A percentile compares a stretch with the other conserved stretches of the same genome.
Evolutionary conservation across 2,113 vertebrate species (phyloP).

Genomic region (Cacatua alba): DNA sequence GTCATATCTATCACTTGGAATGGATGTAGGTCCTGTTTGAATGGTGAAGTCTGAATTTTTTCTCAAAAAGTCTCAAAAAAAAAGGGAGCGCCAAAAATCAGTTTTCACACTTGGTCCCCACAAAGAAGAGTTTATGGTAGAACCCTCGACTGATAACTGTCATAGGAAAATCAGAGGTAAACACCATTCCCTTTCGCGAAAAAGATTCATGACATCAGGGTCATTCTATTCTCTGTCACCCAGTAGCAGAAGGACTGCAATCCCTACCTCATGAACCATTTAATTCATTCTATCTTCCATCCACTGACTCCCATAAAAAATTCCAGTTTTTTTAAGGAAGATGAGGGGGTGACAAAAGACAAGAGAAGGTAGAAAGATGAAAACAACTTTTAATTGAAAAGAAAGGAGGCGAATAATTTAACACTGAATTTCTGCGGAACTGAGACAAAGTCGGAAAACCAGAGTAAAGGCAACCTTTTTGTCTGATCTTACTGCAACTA

Average conservation of each 20-base stretch:
- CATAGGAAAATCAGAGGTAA: neutral
- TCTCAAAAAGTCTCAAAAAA: neutral
- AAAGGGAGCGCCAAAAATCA: neutral
- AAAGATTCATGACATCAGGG: neutral
- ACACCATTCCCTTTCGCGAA: neutral
- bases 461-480: slow-evolving; percentile 3
- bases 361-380: neutral
- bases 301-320: neutral
- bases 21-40: neutral
- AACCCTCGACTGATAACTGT: neutral
- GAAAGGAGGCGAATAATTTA: neutral
- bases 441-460: neutral
- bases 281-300: neutral
- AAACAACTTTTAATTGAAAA: neutral
- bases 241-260: neutral
- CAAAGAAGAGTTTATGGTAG: neutral
- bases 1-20: neutral
- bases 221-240: neutral
- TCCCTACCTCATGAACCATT: neutral
- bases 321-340: neutral
- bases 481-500: slow-evolving; percentile 4
- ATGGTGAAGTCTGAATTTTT: neutral
- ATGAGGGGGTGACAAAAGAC: neutral
- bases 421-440: neutral
- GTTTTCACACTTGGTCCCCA: neutral